phyloP scores from a whole-genome alignment of 2,888 invertebrate genomes.

The Teleiodes luculella region DNA sequence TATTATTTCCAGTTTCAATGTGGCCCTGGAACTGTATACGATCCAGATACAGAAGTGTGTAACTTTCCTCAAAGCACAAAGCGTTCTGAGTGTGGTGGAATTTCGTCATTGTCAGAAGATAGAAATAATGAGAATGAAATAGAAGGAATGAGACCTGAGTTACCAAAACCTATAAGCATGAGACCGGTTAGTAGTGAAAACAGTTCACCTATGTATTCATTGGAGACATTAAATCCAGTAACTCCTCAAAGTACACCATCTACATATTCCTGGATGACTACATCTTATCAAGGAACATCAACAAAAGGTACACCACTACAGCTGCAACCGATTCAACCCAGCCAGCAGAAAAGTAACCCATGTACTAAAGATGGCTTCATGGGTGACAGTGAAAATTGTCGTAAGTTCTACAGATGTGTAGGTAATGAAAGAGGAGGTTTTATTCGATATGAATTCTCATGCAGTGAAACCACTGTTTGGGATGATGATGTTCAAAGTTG shows the following conservation, averaged over 20 bases:
- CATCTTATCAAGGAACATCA: constrained; percentile 16
- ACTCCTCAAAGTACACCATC: constrained; percentile 6
- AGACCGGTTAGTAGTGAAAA: constrained; percentile 26
- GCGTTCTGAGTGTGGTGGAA: constrained; percentile 81
- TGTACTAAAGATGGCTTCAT: constrained; percentile 86
- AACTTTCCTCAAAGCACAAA: constrained; percentile 84
- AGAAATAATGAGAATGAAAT: constrained; percentile 67
- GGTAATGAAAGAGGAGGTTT: constrained; percentile 80
- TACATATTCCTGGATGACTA: constrained; percentile 22
- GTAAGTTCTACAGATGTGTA: constrained; percentile 89
- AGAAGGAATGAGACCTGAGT: constrained; percentile 43
- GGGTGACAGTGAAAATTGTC: constrained; percentile 84
- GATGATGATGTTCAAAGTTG: constrained; percentile 84
- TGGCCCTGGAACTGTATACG: constrained; percentile 86
- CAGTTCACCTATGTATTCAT: constrained; percentile 22
- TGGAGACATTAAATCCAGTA: constrained; percentile 17
- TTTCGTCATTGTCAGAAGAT: constrained; percentile 21
- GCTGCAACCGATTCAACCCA: constrained; percentile 13
- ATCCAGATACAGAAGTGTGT: constrained; percentile 82
- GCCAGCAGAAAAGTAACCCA: constrained; percentile 32
- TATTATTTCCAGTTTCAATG: constrained; percentile 79
- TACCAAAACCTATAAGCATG: constrained; percentile 53
- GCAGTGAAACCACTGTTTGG: constrained; percentile 88
- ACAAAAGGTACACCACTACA: constrained; percentile 10
- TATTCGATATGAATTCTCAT: constrained; percentile 84